Conservation (phyloP, 2,113 vertebrate genomes). For the Muscicapa adusta region DNA sequence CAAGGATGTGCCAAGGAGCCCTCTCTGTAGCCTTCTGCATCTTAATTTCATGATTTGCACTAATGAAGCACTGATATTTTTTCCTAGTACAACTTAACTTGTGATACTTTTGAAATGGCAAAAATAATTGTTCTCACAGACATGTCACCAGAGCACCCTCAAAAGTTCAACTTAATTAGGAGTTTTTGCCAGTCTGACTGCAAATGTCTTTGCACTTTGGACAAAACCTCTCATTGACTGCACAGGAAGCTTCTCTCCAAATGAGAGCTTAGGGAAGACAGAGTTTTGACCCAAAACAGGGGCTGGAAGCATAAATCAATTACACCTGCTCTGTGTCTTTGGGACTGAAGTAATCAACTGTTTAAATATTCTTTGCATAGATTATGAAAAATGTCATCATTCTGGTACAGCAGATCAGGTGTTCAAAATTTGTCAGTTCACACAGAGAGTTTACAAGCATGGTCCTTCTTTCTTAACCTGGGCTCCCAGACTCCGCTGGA, state of each 20-base stretch:
- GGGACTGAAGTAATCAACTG: slow-evolving; percentile 12
- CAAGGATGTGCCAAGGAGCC: not conserved
- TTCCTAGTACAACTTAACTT: slow-evolving; percentile 55
- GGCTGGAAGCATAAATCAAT: slow-evolving; percentile 31
- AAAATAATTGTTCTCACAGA: slow-evolving; percentile 67
- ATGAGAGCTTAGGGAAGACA: not conserved
- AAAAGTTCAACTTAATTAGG: slow-evolving; percentile 47
- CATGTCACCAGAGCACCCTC: slow-evolving; percentile 4
- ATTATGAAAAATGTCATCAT: slow-evolving; percentile 27
- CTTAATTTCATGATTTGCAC: slow-evolving; percentile 66
- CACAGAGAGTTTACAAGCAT: slow-evolving; percentile 32
- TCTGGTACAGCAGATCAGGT: slow-evolving; percentile 47
- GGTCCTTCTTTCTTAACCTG: slow-evolving; percentile 32
- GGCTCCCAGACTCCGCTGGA: slow-evolving; percentile 45
- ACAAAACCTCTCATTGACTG: slow-evolving; percentile 36
- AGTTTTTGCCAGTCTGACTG: slow-evolving; percentile 21
- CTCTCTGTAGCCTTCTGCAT: not conserved
- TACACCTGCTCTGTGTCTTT: slow-evolving; percentile 22
- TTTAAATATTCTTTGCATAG: slow-evolving; percentile 28
- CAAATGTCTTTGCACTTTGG: slow-evolving; percentile 37
- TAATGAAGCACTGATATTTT: slow-evolving; percentile 67
- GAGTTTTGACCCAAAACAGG: slow-evolving; percentile 51
- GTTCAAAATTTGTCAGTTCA: slow-evolving; percentile 4
- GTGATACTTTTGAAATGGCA: slow-evolving; percentile 66
- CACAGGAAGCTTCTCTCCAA: not conserved